Conservation (phyloP, 2,888 invertebrate species). For the Dugesia japonica region DNA sequence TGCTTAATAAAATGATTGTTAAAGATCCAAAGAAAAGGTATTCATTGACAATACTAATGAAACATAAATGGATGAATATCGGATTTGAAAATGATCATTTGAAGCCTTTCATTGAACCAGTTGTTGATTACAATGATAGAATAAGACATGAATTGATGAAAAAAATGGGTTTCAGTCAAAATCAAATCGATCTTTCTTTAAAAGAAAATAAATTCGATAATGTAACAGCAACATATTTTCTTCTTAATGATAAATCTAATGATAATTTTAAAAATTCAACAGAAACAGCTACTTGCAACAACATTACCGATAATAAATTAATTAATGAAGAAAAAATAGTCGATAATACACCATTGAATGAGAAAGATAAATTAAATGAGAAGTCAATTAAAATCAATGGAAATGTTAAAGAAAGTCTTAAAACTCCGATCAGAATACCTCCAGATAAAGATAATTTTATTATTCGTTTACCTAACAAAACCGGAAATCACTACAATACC, state of each 20-base stretch:
- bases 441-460: too few relatives aligned
- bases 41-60: constrained; percentile 65
- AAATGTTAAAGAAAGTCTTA: too few relatives aligned
- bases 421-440: too few relatives aligned
- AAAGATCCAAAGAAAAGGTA: constrained; percentile 91
- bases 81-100: constrained; percentile 72
- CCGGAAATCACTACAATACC: too few relatives aligned
- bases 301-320: too few relatives aligned
- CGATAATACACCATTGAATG: too few relatives aligned
- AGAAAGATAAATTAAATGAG: too few relatives aligned
- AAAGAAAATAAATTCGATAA: constrained; percentile 13
- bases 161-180: not conserved
- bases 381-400: too few relatives aligned
- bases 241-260: not conserved
- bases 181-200: not conserved
- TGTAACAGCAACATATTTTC: not conserved
- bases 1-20: constrained; percentile 96
- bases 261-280: too few relatives aligned
- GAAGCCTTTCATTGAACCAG: constrained; percentile 72
- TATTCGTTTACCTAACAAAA: too few relatives aligned
- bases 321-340: too few relatives aligned
- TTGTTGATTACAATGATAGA: constrained; percentile 31
- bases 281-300: too few relatives aligned
- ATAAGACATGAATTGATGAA: not conserved
- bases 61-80: constrained; percentile 99